Evolutionary conservation across 2,797 vertebrate genomes (phyloP).

Genomic region (Rousettus madagascariensis): DNA sequence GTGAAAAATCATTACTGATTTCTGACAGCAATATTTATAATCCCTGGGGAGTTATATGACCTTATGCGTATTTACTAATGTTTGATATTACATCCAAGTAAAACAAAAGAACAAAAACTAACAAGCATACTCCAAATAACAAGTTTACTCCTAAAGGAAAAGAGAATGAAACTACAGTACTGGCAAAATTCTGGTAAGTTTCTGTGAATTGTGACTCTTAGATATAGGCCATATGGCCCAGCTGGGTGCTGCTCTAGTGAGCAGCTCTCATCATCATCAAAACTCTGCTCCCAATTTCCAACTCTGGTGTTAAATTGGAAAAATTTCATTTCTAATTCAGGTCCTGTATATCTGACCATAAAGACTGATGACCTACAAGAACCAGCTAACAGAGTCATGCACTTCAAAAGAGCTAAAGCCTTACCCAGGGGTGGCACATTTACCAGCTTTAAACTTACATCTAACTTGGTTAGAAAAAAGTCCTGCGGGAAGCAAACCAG

Average conservation of each 20-base stretch:
- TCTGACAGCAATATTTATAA: background rate
- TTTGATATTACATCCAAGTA: background rate
- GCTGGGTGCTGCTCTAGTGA: background rate
- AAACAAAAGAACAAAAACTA: background rate
- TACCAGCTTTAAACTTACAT: background rate
- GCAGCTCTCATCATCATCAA: background rate
- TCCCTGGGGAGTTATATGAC: background rate
- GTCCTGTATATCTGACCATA: background rate
- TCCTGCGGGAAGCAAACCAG: background rate
- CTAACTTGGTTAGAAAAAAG: constrained; percentile 5
- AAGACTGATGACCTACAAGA: background rate
- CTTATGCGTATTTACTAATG: background rate
- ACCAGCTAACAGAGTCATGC: background rate
- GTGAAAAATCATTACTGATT: background rate
- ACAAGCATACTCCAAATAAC: background rate
- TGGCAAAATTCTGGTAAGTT: background rate
- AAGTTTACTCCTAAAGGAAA: background rate
- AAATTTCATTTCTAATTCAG: background rate
- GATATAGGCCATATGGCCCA: background rate
- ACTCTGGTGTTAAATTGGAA: background rate
- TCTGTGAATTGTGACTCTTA: background rate
- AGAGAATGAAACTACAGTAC: background rate
- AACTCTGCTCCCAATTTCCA: background rate
- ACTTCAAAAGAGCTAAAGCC: background rate
- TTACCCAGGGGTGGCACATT: background rate